Evolutionary conservation across 2,797 vertebrate species (phyloP).

Genomic region (Lemur catta): DNA sequence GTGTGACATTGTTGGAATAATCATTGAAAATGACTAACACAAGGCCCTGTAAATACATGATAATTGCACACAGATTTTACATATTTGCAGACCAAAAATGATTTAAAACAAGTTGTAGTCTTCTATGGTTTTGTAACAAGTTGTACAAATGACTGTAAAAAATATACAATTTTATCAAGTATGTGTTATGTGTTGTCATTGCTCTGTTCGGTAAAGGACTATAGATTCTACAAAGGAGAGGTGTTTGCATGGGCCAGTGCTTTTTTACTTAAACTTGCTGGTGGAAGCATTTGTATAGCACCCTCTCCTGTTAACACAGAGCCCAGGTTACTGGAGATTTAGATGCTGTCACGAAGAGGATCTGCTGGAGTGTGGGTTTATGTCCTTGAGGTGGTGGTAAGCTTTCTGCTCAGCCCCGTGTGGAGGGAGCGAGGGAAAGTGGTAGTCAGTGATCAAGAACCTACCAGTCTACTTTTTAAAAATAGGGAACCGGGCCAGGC

Average conservation of each 20-base stretch:
- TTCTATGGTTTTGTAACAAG: constrained; percentile 99
- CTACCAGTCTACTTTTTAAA: not conserved
- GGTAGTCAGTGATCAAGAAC: not conserved
- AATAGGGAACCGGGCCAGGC: not conserved
- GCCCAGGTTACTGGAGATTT: not conserved
- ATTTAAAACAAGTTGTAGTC: constrained; percentile 95
- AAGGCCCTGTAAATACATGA: constrained; percentile 97
- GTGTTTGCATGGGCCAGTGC: not conserved
- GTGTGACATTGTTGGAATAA: constrained; percentile 92
- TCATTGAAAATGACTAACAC: constrained; percentile 97
- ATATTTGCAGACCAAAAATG: constrained; percentile 99
- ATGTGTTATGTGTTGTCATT: constrained; percentile 75
- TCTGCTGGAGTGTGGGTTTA: not conserved
- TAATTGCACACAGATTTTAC: constrained; percentile 99
- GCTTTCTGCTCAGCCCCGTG: not conserved
- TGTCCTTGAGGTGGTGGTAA: not conserved
- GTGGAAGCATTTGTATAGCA: not conserved
- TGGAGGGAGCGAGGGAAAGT: not conserved
- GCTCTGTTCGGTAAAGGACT: constrained; percentile 59
- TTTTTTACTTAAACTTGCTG: not conserved
- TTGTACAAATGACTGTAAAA: constrained; percentile 98
- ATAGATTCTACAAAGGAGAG: not conserved
- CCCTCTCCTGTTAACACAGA: not conserved
- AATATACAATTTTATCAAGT: constrained; percentile 98
- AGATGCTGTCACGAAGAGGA: not conserved